Base-by-base conservation (phyloP, 2,888 invertebrate species). In the Drosophila aldrichi region DNA sequence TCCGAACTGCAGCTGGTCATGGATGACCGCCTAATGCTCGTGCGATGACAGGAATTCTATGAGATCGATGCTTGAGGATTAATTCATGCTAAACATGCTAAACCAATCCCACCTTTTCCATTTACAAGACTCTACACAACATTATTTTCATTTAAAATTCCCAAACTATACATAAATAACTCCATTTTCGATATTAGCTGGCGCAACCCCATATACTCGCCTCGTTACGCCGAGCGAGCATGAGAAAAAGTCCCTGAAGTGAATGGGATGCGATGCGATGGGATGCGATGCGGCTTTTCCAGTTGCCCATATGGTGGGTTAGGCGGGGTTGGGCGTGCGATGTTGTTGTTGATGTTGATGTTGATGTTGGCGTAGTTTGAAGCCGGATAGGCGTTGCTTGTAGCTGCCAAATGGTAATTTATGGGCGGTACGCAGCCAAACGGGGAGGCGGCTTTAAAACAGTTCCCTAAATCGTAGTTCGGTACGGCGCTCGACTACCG, bases 321-420 rank as follows among this genome's bases (percentile, higher is more conserved):
- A 16, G 14, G 52, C 46, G n/a, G 57, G 38, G 52, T 8, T 22
- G 25, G 43, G 62, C 58, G 51, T 34, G 34, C 12, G 52, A n/a
- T n/a, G 36, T 55, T 52, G 46, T 51, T 7, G 40, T n/a, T 49
- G 22, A n/a, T 58, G 49, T 54, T 52, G 43, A 14, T 44, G 44
- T 46, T 54, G 48, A 49, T 49, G 29, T 32, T 49, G 48, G 18
- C 48, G 48, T 49, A 49, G 64, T 25, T 58, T 18, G 58, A 18
- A 59, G 80, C 67, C 74, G 79, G 54, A 66, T 56, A 71, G 83
- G 71, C 81, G 81, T 79, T 67, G 69, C 64, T 63, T 69, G 74
- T 72, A 81, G 75, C 87, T 82, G 87, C 87, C 82, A 82, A 83
- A 83, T 85, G 70, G 88, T 88, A 83, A 83, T 83, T 83, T 83